A percentile compares a stretch with the other conserved stretches of the same genome.
phyloP scores from a whole-genome alignment of 2,113 vertebrate genomes.

The Nyctereutes procyonoides region DNA sequence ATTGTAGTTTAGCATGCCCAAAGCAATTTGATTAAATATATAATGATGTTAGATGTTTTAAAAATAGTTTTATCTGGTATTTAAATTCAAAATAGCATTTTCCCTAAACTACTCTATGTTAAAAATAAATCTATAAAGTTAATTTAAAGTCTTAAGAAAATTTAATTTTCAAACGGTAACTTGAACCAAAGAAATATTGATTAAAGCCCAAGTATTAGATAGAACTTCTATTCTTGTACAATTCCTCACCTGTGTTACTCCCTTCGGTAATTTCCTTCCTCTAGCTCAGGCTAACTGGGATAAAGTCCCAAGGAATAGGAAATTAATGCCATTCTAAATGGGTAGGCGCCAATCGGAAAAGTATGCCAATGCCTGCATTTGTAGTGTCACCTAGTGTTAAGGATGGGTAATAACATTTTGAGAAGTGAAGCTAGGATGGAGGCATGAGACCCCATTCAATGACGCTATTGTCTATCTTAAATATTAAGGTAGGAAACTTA shows the following conservation, averaged over 20 bases:
- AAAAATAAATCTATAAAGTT: neutral
- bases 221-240: neutral
- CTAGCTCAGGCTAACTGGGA: neutral
- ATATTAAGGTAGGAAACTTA: neutral
- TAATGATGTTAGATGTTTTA: neutral
- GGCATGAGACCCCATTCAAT: neutral
- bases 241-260: neutral
- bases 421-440: too few relatives aligned
- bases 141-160: neutral
- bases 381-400: slow-evolving; percentile 60
- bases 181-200: slow-evolving; percentile 2
- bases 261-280: neutral
- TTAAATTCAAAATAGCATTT: neutral
- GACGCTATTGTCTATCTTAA: neutral
- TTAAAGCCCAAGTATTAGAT: neutral
- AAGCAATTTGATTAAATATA: slow-evolving; percentile 27
- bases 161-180: slow-evolving; percentile 8
- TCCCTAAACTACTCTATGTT: neutral
- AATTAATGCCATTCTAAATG: neutral
- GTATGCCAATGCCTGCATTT: neutral
- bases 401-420: neutral
- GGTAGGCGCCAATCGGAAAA: neutral
- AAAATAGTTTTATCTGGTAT: neutral
- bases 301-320: neutral
- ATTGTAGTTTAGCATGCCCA: neutral